Percentiles rank a stretch among this genome's conserved stretches.
Conservation (phyloP, 2,113 vertebrate genomes). For the Romanogobio albipinnatus region DNA sequence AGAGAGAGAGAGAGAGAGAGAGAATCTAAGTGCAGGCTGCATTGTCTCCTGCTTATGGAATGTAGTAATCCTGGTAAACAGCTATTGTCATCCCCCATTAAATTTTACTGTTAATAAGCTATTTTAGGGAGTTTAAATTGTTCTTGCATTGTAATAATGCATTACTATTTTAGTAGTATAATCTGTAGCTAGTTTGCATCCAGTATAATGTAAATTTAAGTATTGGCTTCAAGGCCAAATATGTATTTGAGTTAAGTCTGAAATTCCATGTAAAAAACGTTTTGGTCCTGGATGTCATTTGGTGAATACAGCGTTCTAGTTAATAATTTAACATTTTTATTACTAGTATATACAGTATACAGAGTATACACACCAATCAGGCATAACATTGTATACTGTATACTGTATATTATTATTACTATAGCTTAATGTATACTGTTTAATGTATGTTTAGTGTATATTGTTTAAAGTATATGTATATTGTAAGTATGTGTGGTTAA, state of each 20-base stretch:
- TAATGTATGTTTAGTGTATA: too few species aligned
- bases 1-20: neutral
- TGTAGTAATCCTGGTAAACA: conserved; percentile 30
- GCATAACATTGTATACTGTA: too few species aligned
- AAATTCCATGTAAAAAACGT: too few species aligned
- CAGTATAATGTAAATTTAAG: neutral
- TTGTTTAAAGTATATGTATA: too few species aligned
- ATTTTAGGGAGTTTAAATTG: conserved; percentile 22
- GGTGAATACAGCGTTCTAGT: neutral
- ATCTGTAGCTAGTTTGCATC: conserved; percentile 1
- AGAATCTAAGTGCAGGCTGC: conserved; percentile 29
- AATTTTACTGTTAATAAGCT: conserved; percentile 21
- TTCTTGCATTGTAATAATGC: conserved; percentile 1
- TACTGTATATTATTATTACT: too few species aligned
- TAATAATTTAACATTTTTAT: neutral
- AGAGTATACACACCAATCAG: too few species aligned
- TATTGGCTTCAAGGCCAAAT: neutral
- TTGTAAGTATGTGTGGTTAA: too few species aligned
- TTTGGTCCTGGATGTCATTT: neutral
- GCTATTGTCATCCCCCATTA: conserved; percentile 13
- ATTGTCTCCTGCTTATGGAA: conserved; percentile 27
- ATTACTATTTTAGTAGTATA: conserved; percentile 3
- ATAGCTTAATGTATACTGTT: too few species aligned
- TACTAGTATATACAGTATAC: too few species aligned
- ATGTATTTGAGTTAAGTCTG: neutral